These are phyloP conservation scores for Microcebus griseorufus DNA, from an alignment of 2,113 vertebrate genomes.

Conservation along the genomic window DNA sequence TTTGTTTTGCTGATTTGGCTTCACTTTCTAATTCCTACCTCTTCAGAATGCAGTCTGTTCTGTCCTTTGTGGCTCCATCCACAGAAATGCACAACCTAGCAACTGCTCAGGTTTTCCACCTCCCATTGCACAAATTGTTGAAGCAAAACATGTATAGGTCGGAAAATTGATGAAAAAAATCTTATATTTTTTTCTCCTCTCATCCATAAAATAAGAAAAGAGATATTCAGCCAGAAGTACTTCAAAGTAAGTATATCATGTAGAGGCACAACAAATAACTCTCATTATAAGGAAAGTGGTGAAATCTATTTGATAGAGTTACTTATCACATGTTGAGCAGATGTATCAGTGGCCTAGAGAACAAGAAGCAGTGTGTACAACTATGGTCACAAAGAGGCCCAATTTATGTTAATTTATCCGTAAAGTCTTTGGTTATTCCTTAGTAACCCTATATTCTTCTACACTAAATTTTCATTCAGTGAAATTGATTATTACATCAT, in stretches of 20 bases:
- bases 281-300: background rate
- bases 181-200: constrained; percentile 24
- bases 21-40: background rate
- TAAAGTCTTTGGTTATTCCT: background rate
- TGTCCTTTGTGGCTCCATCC: constrained; percentile 3
- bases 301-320: background rate
- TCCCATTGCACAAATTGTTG: background rate
- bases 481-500: background rate
- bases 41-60: background rate
- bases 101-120: background rate
- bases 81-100: background rate
- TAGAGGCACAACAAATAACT: background rate
- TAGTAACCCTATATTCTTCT: background rate
- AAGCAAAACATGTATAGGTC: constrained; percentile 32
- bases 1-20: constrained; percentile 47
- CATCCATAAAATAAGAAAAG: constrained; percentile 53
- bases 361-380: background rate
- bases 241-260: background rate
- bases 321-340: background rate
- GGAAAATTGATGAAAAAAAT: constrained; percentile 37
- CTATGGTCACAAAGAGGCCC: background rate
- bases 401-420: background rate
- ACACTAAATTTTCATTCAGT: background rate
- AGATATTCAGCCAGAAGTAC: background rate
- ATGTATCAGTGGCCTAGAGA: background rate